Base-by-base conservation (phyloP, 2,888 invertebrate genomes). In the Saturnia pavonia region DNA sequence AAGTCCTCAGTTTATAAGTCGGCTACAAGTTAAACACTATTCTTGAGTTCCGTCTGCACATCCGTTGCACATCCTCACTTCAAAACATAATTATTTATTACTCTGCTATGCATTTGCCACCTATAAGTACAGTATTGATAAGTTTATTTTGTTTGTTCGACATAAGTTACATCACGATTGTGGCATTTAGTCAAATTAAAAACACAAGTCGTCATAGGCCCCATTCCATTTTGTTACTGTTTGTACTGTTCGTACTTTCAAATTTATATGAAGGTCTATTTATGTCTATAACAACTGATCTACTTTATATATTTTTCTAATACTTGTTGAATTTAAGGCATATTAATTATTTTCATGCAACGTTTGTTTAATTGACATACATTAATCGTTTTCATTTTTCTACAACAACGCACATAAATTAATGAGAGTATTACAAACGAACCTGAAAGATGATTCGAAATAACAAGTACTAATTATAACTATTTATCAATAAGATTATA, bases 131-230 rank as follows among this genome's bases (percentile, higher is more conserved):
- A 25, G 11, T 6, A 22, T 22, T 22, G 8, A 54, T 22, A 51
- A 51, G 1, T 48, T 22, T 54, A 54, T 54, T 54, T 54, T 22
- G 22, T 54, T 54, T 11, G 22, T 54, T 54, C 22, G 11, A 54
- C 11, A 22, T 8, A 22, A 54, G 54, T 54, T 54, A n/a, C 8
- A 54, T 22, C 54, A 54, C 54, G 54, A 54, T 54, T 22, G 9
- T 54, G 54, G 54, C 54, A n/a, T 54, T 54, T 54, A 22, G 54
- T 54, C 22, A 54, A 22, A 54, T 51, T 51, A n/a, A 22, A 51
- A 51, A 51, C n/a, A 19, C 19, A 51, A 51, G n/a, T n/a, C n/a
- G n/a, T n/a, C n/a, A n/a, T n/a, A n/a, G n/a, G 19, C 51, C n/a
- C n/a, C 51, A 51, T 22, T n/a, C 19, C 9, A 51, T 4, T 8